A percentile compares a stretch with the other conserved stretches of the same genome.
Conservation (phyloP, 2,888 invertebrate species). For the Tenthredo amoena region DNA sequence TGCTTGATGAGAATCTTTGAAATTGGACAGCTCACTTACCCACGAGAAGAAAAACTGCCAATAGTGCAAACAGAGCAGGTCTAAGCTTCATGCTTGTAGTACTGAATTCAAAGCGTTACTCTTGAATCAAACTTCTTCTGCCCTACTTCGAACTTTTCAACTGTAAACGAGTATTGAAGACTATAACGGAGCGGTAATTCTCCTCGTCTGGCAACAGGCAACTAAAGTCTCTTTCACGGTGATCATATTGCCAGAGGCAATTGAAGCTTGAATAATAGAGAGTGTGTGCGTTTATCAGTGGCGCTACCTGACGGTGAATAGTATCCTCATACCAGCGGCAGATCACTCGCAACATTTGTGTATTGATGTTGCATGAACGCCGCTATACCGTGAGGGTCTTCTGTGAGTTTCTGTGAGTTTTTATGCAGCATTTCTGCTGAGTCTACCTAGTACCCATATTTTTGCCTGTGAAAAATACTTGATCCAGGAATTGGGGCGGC, state of each 20-base stretch:
- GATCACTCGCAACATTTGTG: not conserved
- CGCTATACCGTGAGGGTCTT: no score
- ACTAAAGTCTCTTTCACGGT: conserved; percentile 28
- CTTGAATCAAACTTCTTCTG: not conserved
- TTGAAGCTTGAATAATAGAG: not conserved
- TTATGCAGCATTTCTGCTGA: no score
- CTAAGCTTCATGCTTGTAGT: conserved; percentile 37
- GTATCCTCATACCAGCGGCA: not conserved
- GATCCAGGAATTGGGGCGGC: no score
- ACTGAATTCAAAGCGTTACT: not conserved
- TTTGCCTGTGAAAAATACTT: no score
- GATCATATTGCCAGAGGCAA: conserved; percentile 34
- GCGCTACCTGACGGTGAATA: not conserved
- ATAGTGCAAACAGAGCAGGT: conserved; percentile 8
- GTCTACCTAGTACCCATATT: no score
- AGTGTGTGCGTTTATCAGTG: not conserved
- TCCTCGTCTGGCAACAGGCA: conserved; percentile 12
- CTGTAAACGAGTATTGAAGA: not conserved
- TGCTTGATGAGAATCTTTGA: not conserved
- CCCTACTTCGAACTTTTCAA: not conserved
- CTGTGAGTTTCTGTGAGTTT: no score
- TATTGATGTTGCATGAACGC: not conserved
- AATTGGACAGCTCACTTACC: conserved; percentile 24
- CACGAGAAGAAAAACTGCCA: conserved; percentile 39
- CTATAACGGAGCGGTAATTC: not conserved